Conservation (phyloP, 2,113 vertebrate species). For the Dolichotis patagonum region DNA sequence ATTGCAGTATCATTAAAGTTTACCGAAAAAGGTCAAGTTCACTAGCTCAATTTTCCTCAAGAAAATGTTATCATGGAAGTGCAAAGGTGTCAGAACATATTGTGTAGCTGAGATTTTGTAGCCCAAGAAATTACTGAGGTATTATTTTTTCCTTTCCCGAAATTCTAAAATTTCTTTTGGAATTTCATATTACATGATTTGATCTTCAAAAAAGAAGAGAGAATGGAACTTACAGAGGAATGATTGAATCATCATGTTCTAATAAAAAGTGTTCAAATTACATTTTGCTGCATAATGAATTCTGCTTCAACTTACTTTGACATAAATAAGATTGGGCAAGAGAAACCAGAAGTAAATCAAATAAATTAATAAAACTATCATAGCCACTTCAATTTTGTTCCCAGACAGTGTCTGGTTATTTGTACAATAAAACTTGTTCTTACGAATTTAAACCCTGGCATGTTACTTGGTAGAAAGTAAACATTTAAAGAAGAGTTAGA, state of each 20-base stretch:
- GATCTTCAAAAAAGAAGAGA: slow-evolving; percentile 60
- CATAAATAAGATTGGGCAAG: slow-evolving; percentile 79
- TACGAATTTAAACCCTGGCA: slow-evolving; percentile 50
- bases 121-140: background rate
- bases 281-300: slow-evolving; percentile 82
- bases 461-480: slow-evolving; percentile 49
- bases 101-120: background rate
- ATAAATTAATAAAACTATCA: slow-evolving; percentile 79
- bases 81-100: background rate
- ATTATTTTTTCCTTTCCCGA: slow-evolving; percentile 22
- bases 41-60: slow-evolving; percentile 53
- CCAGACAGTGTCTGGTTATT: slow-evolving; percentile 73
- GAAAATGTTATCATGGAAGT: background rate
- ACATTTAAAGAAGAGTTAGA: slow-evolving; percentile 49
- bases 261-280: slow-evolving; percentile 80
- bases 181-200: slow-evolving; percentile 60
- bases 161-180: slow-evolving; percentile 59
- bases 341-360: slow-evolving; percentile 80
- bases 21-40: slow-evolving; percentile 17
- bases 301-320: slow-evolving; percentile 78
- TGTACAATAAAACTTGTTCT: slow-evolving; percentile 72
- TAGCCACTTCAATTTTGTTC: slow-evolving; percentile 66
- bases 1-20: slow-evolving; percentile 46
- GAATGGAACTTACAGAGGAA: slow-evolving; percentile 68
- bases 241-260: slow-evolving; percentile 78